Evolutionary conservation across 1,140 invertebrate species (phyloP).

Genomic region (Delia radicum): DNA sequence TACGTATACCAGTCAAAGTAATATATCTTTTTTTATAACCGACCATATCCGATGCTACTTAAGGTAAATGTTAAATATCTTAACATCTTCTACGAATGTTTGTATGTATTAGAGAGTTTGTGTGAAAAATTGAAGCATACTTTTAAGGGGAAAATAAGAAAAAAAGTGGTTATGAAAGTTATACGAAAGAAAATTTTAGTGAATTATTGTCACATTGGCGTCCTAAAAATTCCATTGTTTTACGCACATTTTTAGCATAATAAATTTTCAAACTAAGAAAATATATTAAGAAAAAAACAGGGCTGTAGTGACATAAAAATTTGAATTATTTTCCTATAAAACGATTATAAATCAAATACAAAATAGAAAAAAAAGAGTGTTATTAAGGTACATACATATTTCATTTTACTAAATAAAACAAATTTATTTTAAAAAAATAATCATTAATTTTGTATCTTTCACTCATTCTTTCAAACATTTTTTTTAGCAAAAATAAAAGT

Average conservation of each 20-base stretch:
- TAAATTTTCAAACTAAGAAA: not conserved
- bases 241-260: not conserved
- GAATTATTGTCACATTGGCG: conserved; percentile 1
- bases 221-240: not conserved
- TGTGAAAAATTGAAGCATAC: not conserved
- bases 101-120: not conserved
- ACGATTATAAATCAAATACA: not conserved
- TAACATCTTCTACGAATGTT: not conserved
- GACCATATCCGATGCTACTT: conserved; percentile 26
- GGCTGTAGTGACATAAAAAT: not conserved
- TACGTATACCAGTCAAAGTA: not conserved
- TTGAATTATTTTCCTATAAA: not conserved
- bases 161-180: not conserved
- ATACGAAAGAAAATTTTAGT: not conserved
- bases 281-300: not conserved
- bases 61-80: conserved; percentile 11
- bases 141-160: not conserved
- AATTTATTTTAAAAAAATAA: not conserved
- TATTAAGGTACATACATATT: too few species aligned
- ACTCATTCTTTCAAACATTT: not conserved
- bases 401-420: too few species aligned
- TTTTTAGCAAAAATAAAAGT: not conserved
- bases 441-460: not conserved
- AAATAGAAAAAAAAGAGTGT: too few species aligned
- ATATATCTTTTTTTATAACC: conserved; percentile 30